Conservation (phyloP, 1,140 invertebrate genomes). For the Medauroidea extradentata region DNA sequence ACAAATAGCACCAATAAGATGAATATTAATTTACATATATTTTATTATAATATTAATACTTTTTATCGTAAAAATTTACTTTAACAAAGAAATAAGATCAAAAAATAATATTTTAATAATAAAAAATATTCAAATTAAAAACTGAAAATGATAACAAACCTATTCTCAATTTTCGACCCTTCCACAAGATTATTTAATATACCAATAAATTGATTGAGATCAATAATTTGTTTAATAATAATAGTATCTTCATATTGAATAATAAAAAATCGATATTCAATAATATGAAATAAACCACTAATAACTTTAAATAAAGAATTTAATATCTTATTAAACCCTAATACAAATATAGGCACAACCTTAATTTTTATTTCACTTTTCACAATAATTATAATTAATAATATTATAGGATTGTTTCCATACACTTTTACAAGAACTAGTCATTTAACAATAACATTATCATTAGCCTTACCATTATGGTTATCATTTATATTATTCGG, state of each 20-base stretch:
- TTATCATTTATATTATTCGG: constrained; percentile 51
- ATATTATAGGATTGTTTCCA: constrained; percentile 48
- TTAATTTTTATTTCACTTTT: constrained; percentile 1
- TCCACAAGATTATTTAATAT: not conserved
- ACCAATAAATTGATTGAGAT: not conserved
- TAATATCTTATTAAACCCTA: not conserved
- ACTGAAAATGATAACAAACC: constrained; percentile 6
- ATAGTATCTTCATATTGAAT: not conserved
- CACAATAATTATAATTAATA: not conserved
- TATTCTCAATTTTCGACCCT: constrained; percentile 3
- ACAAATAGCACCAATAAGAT: constrained; percentile 2
- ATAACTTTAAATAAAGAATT: not conserved
- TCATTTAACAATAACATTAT: constrained; percentile 52
- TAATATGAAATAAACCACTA: not conserved
- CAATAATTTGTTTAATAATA: not conserved
- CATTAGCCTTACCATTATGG: constrained; percentile 54
- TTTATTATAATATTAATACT: constrained; percentile 4
- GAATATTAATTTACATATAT: not conserved
- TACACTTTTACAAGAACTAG: constrained; percentile 62
- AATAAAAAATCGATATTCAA: not conserved
- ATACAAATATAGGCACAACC: not conserved
- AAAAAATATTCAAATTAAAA: not conserved
- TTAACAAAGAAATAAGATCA: not conserved
- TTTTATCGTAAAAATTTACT: not conserved
- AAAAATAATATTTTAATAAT: not conserved